Evolutionary conservation across 1,140 invertebrate genomes (phyloP), one percentile per base, ranked within the genome.

Genomic region (Mactra quadrangularis): DNA sequence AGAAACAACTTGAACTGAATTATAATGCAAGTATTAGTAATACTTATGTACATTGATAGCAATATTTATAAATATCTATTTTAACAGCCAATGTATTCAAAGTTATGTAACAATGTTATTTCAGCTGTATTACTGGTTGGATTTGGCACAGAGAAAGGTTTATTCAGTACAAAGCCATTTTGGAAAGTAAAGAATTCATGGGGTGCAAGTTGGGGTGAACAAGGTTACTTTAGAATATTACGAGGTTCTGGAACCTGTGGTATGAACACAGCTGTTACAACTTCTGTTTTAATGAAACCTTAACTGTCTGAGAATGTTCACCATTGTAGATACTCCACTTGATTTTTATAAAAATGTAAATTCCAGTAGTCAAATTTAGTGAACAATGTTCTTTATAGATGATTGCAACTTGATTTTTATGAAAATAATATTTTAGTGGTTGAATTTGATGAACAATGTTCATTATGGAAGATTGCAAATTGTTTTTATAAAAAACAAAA

Each of bases 161-260:
- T 89, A 9, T 89, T 92, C 81, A 87, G 78, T 45, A 83, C 84
- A 15, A 90, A 87, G 70, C 77, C 85, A 17, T 92, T 88, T 68
- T 92, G 91, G 91, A 89, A 87, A 75, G 84, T 92, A 0, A 92
- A 92, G 71, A 92, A 92, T 71, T 92, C 91, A 0, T 92, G 91
- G 91, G 91, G 91, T 0, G 29, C 55, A 11, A 89, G 84, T 31
- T 92, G 90, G 90, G 91, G 91, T 9, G 85, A 89, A 77, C 60
- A 89, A 22, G 91, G 91, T 17, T 92, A 92, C 81, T 92, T 92
- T 82, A 47, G 86, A 45, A 92, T 92, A 9, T 59, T 85, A 29
- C 84, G 91, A 31, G 89, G 87, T 0, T 64, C 66, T n/a, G 90
- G 91, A 0, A 89, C 74, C 60, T 92, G 91, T 76, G 91, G 91